Evolutionary conservation across 2,113 vertebrate species (phyloP).

Genomic region (Camelus dromedarius): DNA sequence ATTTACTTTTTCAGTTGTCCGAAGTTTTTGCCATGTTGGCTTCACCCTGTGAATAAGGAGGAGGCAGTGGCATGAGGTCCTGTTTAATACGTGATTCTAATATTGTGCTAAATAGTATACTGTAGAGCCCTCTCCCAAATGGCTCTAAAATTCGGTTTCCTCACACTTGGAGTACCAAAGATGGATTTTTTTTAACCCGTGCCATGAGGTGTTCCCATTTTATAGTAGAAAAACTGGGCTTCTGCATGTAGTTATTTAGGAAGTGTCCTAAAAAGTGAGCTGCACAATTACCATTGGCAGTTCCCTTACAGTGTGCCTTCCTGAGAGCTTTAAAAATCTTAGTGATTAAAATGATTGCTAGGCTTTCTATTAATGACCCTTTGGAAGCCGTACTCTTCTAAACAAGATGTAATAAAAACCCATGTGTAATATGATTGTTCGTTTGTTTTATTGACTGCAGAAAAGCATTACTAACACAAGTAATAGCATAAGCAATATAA

Average conservation of each 20-base stretch:
- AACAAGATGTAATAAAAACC: not conserved
- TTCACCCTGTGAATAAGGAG: not conserved
- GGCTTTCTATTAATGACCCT: not conserved
- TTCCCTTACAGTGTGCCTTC: not conserved
- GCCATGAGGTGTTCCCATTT: not conserved
- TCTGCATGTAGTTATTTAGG: not conserved
- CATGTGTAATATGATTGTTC: conserved; percentile 25
- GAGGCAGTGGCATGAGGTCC: not conserved
- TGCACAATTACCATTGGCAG: not conserved
- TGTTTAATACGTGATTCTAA: not conserved
- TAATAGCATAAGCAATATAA: not conserved
- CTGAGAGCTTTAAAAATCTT: conserved; percentile 14
- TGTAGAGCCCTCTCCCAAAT: not conserved
- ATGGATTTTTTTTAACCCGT: not conserved
- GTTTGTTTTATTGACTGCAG: conserved; percentile 29
- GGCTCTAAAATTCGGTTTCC: not conserved
- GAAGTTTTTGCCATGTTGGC: not conserved
- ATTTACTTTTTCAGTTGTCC: not conserved
- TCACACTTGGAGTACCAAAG: not conserved
- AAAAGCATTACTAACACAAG: not conserved
- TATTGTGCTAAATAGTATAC: not conserved
- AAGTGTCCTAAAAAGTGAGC: not conserved
- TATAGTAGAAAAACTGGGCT: not conserved
- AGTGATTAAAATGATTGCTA: conserved; percentile 3
- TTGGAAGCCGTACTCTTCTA: not conserved